Conservation (phyloP, 2,113 vertebrate species). For the Trematocara zebra region DNA sequence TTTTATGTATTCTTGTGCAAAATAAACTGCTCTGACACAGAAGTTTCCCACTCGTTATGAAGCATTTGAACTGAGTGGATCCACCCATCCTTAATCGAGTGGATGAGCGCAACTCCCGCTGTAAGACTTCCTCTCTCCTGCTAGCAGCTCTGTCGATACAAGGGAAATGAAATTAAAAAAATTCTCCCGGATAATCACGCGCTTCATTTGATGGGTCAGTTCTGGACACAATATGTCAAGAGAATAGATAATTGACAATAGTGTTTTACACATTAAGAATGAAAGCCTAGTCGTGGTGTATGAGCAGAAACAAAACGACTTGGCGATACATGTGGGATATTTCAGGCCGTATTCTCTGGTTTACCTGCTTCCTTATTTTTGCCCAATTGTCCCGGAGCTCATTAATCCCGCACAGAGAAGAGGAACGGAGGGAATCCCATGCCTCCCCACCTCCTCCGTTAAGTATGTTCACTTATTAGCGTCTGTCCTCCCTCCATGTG, state of each 20-base stretch:
- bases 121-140: constrained; percentile 44
- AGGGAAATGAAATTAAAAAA: constrained; percentile 58
- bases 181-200: constrained; percentile 55
- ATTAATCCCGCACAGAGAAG: constrained; percentile 27
- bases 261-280: neutral
- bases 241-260: neutral
- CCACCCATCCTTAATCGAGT: constrained; percentile 61
- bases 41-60: constrained; percentile 5
- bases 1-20: constrained; percentile 2
- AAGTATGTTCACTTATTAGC: constrained; percentile 68
- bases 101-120: constrained; percentile 46
- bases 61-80: constrained; percentile 38
- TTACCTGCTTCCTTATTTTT: constrained; percentile 38
- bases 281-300: neutral
- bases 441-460: constrained; percentile 65
- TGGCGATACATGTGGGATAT: neutral
- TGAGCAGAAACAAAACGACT: neutral
- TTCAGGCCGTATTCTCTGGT: neutral
- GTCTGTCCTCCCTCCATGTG: constrained; percentile 68
- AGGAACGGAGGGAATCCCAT: constrained; percentile 54
- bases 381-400: constrained; percentile 1
- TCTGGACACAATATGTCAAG: constrained; percentile 7
- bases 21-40: constrained; percentile 2
- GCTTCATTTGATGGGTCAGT: constrained; percentile 35
- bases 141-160: constrained; percentile 30